Evolutionary conservation across 2,888 invertebrate species (phyloP), one percentile per base, ranked within the genome.

Genomic region (Isoperla grammatica): DNA sequence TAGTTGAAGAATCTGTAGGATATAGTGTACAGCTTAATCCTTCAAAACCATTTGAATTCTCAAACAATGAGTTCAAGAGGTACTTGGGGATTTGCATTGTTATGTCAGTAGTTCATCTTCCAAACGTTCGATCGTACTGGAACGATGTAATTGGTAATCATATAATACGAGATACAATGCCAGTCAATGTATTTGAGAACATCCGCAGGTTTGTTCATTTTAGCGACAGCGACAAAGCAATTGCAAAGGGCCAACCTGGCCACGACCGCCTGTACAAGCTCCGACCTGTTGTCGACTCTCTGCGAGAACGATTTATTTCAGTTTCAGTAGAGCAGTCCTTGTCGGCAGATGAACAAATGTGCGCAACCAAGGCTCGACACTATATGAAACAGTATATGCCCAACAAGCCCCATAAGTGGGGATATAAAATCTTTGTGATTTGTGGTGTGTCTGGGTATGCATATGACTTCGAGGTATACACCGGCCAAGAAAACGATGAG

Each of bases 331-430:
- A 67, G 56, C 39, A 65, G 61, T 40, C 53, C 5, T 56, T 69
- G 20, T 65, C 66, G 6, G 53, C 69, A 15, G 69, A 69, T 58
- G 69, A 69, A 59, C 67, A 68, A 60, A 64, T 69, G 15, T 69
- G 67, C 61, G 64, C 68, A 11, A 67, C 65, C 39, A 69, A 68
- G 64, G 61, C 54, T 45, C 45, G 65, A 59, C 64, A 67, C 65
- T 65, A 64, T 63, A 58, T 71, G 56, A 69, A 68, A 54, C 71
- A 69, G 58, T 72, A 71, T 63, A 65, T 70, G 61, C 71, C 71
- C 15, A 74, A 73, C 69, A 74, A 73, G 74, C 72, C 71, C 48
- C 71, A 72, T 58, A 73, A 74, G 65, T 73, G 70, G 70, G 71
- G 70, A 8, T 71, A 66, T 49, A 70, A 69, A 63, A 22, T 69